phyloP scores from a whole-genome alignment of 2,888 invertebrate species.

The Julus scanicus region DNA sequence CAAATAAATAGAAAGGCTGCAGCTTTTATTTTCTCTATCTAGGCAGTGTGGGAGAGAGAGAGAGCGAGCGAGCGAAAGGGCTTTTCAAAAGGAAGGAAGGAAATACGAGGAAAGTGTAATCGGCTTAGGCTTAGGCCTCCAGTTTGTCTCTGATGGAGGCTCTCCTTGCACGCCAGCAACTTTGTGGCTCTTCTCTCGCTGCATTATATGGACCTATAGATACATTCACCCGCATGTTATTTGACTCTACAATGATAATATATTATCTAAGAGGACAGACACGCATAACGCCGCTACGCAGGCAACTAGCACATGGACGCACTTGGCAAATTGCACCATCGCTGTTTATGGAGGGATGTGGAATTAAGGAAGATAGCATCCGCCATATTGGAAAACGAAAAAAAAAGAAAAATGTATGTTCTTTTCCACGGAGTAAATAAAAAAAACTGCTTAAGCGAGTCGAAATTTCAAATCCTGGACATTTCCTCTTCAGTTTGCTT shows the following conservation, averaged over 20 bases:
- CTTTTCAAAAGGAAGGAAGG: constrained; percentile 57
- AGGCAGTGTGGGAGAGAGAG: constrained; percentile 58
- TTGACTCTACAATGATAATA: constrained; percentile 52
- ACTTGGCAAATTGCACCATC: not conserved
- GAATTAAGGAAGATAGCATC: constrained; percentile 39
- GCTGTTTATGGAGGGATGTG: not conserved
- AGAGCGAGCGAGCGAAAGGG: constrained; percentile 59
- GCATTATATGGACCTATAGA: constrained; percentile 27
- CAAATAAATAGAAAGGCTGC: constrained; percentile 48
- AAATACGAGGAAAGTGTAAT: constrained; percentile 53
- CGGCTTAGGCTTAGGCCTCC: constrained; percentile 55
- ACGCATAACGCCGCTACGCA: constrained; percentile 4
- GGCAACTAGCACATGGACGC: constrained; percentile 25
- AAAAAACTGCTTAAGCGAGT: not conserved
- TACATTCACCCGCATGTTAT: constrained; percentile 39
- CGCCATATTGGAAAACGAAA: not conserved
- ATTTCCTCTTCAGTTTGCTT: no score
- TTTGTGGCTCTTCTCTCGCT: constrained; percentile 48
- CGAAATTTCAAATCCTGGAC: no score
- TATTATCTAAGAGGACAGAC: constrained; percentile 54
- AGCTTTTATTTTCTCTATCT: constrained; percentile 46
- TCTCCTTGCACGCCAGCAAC: constrained; percentile 41
- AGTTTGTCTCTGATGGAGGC: constrained; percentile 41
- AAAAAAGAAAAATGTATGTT: not conserved
- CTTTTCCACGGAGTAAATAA: no score